Percentiles rank a stretch among this genome's conserved stretches.
These are phyloP conservation scores for Odontocolon sp. DNA, from an alignment of 2,888 invertebrate species.

Conservation along the genomic window DNA sequence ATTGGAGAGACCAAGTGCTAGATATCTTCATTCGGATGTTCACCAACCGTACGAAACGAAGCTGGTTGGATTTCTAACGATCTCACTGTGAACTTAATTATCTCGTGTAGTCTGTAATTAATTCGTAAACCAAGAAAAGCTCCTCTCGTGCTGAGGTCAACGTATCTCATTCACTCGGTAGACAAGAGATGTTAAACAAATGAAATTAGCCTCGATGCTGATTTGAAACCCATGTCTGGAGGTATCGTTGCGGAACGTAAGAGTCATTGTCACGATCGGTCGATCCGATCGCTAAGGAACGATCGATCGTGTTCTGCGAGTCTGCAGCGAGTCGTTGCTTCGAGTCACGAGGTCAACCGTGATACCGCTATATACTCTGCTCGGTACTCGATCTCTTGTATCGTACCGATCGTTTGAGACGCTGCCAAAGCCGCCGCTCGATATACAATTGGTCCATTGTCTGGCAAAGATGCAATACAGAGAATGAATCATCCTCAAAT, in stretches of 20 bases:
- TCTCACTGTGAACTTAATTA: conserved; percentile 30
- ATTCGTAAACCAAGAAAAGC: conserved; percentile 19
- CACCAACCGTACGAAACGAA: neutral
- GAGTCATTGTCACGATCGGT: conserved; percentile 58
- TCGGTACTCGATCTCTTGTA: conserved; percentile 23
- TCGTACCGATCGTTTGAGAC: conserved; percentile 35
- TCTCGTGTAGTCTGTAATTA: neutral
- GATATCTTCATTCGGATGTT: conserved; percentile 19
- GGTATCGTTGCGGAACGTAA: conserved; percentile 43
- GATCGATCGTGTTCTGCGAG: conserved; percentile 50
- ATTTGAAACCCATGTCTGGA: conserved; percentile 27
- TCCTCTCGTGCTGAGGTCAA: conserved; percentile 30
- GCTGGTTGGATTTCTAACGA: neutral
- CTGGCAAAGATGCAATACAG: neutral
- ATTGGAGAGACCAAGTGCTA: neutral
- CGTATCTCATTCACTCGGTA: conserved; percentile 11
- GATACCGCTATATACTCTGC: conserved; percentile 36
- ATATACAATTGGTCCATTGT: neutral
- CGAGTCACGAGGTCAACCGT: conserved; percentile 45
- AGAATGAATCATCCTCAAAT: neutral
- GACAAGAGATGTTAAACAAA: conserved; percentile 38
- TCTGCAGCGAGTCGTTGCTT: conserved; percentile 1
- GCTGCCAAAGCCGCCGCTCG: conserved; percentile 6
- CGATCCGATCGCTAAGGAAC: conserved; percentile 35
- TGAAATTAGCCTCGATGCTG: conserved; percentile 43